These are phyloP conservation scores for Lasioglossum baleicum DNA, from an alignment of 1,140 invertebrate species.

Conservation along the genomic window DNA sequence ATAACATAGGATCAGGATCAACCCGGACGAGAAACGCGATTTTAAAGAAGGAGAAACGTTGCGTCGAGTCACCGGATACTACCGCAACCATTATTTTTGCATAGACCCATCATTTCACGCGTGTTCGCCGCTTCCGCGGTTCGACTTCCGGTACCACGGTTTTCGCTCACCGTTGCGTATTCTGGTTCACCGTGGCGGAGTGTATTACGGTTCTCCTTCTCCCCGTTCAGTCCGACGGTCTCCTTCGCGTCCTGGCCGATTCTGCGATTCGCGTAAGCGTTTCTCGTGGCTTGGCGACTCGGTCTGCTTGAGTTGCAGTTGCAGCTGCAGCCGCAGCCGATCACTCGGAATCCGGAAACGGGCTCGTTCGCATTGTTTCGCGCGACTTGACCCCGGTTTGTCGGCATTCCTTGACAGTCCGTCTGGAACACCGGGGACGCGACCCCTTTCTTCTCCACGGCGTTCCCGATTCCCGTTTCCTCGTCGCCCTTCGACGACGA, in stretches of 20 bases:
- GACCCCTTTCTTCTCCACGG: background rate
- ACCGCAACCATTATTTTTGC: no score
- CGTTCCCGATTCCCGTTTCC: background rate
- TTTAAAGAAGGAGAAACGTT: no score
- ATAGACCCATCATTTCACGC: no score
- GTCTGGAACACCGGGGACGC: background rate
- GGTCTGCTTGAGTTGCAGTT: background rate
- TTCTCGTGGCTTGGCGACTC: background rate
- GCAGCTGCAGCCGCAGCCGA: conserved; percentile 13
- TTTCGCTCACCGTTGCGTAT: conserved; percentile 52
- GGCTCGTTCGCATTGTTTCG: background rate
- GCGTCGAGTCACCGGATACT: no score
- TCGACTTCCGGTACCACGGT: background rate
- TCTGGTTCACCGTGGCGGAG: conserved; percentile 30
- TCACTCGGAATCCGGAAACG: background rate
- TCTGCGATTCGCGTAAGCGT: background rate
- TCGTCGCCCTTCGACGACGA: conserved; percentile 18
- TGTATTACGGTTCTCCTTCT: conserved; percentile 20
- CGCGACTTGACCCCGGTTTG: no score
- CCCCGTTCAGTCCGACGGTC: background rate
- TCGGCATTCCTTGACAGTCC: conserved; percentile 10
- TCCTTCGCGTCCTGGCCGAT: conserved; percentile 1
- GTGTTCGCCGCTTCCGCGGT: no score
- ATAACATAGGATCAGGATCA: no score
- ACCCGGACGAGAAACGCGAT: no score